phyloP scores from a whole-genome alignment of 2,888 invertebrate species.

The Automeris io region DNA sequence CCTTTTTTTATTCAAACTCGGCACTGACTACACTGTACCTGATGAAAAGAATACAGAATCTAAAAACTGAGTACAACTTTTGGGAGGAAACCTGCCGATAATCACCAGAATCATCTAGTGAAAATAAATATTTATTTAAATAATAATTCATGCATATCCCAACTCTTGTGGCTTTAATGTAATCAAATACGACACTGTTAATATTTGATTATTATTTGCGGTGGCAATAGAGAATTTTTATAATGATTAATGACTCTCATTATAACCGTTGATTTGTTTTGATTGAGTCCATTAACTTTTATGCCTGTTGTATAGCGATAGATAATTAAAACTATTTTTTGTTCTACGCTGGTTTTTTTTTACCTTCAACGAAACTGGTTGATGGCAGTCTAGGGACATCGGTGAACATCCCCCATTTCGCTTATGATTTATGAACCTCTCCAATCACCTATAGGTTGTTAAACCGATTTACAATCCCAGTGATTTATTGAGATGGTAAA shows the following conservation, averaged over 20 bases:
- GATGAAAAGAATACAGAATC: too few species aligned
- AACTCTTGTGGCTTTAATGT: slow-evolving; percentile 26
- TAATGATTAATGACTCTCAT: slow-evolving; percentile 42
- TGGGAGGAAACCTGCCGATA: too few species aligned
- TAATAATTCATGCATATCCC: neutral
- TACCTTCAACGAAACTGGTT: slow-evolving; percentile 23
- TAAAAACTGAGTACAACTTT: too few species aligned
- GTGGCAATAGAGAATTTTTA: slow-evolving; percentile 39
- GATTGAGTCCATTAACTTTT: slow-evolving; percentile 42
- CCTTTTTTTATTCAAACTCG: too few species aligned
- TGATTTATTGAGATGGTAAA: slow-evolving; percentile 63
- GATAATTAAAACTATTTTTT: slow-evolving; percentile 27
- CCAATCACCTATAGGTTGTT: slow-evolving; percentile 56
- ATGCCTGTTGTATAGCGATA: slow-evolving; percentile 27
- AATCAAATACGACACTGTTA: slow-evolving; percentile 33
- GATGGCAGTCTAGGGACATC: slow-evolving; percentile 38
- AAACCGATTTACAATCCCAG: slow-evolving; percentile 63
- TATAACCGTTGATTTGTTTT: slow-evolving; percentile 48
- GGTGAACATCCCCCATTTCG: slow-evolving; percentile 46
- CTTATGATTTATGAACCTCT: slow-evolving; percentile 57
- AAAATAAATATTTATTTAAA: neutral
- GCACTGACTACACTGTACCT: too few species aligned
- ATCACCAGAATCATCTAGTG: too few species aligned
- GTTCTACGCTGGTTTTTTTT: neutral
- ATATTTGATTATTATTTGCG: slow-evolving; percentile 40